Base-by-base conservation (phyloP, 2,113 vertebrate genomes). In the Toxostoma redivivum region DNA sequence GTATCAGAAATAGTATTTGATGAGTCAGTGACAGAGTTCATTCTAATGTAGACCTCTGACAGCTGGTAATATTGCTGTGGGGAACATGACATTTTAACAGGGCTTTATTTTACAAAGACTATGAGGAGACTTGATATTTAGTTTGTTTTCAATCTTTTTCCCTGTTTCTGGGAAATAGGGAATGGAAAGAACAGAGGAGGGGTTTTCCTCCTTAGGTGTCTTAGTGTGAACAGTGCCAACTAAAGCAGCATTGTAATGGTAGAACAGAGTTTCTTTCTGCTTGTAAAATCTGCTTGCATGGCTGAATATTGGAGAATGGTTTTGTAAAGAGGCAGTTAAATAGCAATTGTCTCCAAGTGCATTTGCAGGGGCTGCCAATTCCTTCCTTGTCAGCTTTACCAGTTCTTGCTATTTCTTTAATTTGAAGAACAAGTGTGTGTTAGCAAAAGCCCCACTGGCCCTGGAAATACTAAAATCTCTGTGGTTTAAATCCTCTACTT, bases 151-250 rank as follows among this genome's bases (percentile, higher is more conserved):
- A 67, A 0, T 87, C 33, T 67, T 62, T 78, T 38, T 20, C 8
- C 2, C 1, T 42, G 9, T 82, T 87, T 76, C 33, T 67, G 73
- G 14, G 18, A 27, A 58, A 38, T 3, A 12, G 25, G 15, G 54
- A 76, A 19, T 25, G 27, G 37, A 60, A 37, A 57, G 60, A 71
- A 9, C 31, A 53, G 40, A 76, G 56, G 14, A 58, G 30, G 28
- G 21, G 1, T 45, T 86, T 88, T 61, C 22, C 7, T 69, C 33
- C 25, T 65, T 40, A 2, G 17, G 70, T 71, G 10, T 62, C 21
- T 58, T 24, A 7, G 38, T 27, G 9, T 37, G n/a, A 64, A 33
- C 27, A 25, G 58, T 38, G 84, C 69, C 0, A 0, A 5, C 15
- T 6, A 15, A 51, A 88, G 77, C 51, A 37, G 48, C 65, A 37